Base-by-base conservation (phyloP, 1,140 invertebrate species). In the Maniola jurtina region DNA sequence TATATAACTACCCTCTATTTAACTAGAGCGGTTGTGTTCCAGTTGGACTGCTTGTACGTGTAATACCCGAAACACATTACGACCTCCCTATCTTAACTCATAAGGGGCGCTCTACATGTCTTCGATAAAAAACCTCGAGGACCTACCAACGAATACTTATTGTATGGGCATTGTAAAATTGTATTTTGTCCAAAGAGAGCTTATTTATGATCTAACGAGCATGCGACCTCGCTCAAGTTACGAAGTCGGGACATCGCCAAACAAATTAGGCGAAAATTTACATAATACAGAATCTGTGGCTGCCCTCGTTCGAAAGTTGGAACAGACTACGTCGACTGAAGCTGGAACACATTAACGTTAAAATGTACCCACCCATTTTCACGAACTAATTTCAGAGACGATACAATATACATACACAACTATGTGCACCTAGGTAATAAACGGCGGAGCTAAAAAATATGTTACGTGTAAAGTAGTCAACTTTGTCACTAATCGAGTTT, bases 241-340 rank as follows among this genome's bases (percentile, higher is more conserved):
- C 83, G 85, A 89, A 89, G 84, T 84, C 80, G 76, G 77, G 70
- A 73, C 73, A 79, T 76, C 78, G 73, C 75, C 75, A 52, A 79
- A 81, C 78, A 81, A 86, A 88, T 87, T 86, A 88, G 80, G 76
- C 70, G 77, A 75, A 82, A 88, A 90, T 90, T 88, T 90, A 84
- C 86, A 89, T 89, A 89, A 89, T 88, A 88, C 84, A 85, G 82
- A 88, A 86, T 84, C 85, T 82, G 82, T 86, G 81, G 84, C 81
- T 72, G 68, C 79, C 76, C 76, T 79, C 75, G 82, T 90, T 88
- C 87, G 84, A 88, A 88, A 83, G 76, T 77, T 68, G 68, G 79
- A 71, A 72, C 77, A 70, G 77, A 70, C 72, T 76, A 78, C 68
- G 73, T 83, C 81, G 73, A 80, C 76, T 86, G 81, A 88, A 80